Evolutionary conservation across 2,113 vertebrate species (phyloP).

Genomic region (Xiphophorus maculatus): DNA sequence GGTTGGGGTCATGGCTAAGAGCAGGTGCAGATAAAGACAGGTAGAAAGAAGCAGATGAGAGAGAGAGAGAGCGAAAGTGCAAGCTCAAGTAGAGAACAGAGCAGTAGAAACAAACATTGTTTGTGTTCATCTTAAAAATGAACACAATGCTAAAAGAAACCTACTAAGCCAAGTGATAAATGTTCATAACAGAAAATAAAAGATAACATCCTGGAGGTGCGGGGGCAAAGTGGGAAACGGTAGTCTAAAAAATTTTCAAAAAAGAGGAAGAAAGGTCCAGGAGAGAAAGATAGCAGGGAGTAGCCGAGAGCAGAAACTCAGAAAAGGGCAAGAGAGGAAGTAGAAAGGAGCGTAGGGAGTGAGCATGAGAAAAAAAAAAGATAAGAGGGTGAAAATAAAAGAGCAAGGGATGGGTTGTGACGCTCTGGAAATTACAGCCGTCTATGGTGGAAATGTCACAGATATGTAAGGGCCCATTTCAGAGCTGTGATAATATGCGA

Average conservation of each 20-base stretch:
- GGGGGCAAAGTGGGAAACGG: constrained; percentile 37
- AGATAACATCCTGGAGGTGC: constrained; percentile 2
- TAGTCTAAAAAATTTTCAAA: constrained; percentile 7
- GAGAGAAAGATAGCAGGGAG: constrained; percentile 47
- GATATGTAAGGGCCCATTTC: constrained; percentile 58
- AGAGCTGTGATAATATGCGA: constrained; percentile 59
- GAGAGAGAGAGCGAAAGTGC: not conserved
- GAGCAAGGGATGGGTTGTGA: constrained; percentile 43
- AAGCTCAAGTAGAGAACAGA: not conserved
- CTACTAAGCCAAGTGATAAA: constrained; percentile 25
- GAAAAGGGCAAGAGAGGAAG: constrained; percentile 55
- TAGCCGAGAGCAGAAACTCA: constrained; percentile 45
- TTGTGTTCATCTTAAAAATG: not conserved
- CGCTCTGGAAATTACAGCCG: constrained; percentile 60
- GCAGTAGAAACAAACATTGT: constrained; percentile 23
- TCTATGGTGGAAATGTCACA: constrained; percentile 72
- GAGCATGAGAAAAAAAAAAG: constrained; percentile 19
- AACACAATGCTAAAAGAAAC: not conserved
- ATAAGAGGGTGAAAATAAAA: constrained; percentile 48
- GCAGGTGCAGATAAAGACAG: constrained; percentile 14
- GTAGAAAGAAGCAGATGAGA: constrained; percentile 11
- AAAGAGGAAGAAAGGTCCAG: constrained; percentile 30
- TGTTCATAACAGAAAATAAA: constrained; percentile 13
- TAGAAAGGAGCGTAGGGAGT: constrained; percentile 35
- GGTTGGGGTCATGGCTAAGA: constrained; percentile 30